phyloP scores from a whole-genome alignment of 2,113 vertebrate species.

The Nanorana parkeri region DNA sequence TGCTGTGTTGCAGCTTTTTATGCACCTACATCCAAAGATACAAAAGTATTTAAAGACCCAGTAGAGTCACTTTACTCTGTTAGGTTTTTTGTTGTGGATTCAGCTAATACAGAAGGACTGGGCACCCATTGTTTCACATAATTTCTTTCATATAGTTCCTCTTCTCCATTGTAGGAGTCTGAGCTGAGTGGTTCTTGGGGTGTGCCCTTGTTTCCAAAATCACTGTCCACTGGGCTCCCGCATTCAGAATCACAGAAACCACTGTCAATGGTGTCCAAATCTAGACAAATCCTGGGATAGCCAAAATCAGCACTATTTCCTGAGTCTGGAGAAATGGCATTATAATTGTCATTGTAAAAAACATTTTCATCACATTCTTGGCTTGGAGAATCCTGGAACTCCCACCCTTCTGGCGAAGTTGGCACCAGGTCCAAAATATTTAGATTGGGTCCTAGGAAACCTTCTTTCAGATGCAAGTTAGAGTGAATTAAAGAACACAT shows the following conservation, averaged over 20 bases:
- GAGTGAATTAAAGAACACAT: conserved; percentile 59
- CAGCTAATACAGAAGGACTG: neutral
- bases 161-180: conserved; percentile 46
- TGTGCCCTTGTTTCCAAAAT: conserved; percentile 66
- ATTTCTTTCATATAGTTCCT: conserved; percentile 75
- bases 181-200: conserved; percentile 23
- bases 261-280: conserved; percentile 93
- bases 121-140: conserved; percentile 93
- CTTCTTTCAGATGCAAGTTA: conserved; percentile 6
- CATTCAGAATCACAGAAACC: conserved; percentile 88
- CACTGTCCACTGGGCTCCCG: conserved; percentile 80
- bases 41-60: too few species aligned
- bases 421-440: conserved; percentile 65
- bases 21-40: too few species aligned
- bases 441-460: conserved; percentile 2
- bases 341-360: conserved; percentile 69
- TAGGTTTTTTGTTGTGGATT: too few species aligned
- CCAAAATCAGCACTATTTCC: conserved; percentile 73
- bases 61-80: too few species aligned
- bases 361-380: conserved; percentile 71
- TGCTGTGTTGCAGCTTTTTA: too few species aligned
- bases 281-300: conserved; percentile 78
- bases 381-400: conserved; percentile 58
- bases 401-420: conserved; percentile 65
- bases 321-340: conserved; percentile 69